Evolutionary conservation across 1,140 invertebrate genomes (phyloP), one percentile per base, ranked within the genome.

Genomic region (Aphelenchoides fujianensis): DNA sequence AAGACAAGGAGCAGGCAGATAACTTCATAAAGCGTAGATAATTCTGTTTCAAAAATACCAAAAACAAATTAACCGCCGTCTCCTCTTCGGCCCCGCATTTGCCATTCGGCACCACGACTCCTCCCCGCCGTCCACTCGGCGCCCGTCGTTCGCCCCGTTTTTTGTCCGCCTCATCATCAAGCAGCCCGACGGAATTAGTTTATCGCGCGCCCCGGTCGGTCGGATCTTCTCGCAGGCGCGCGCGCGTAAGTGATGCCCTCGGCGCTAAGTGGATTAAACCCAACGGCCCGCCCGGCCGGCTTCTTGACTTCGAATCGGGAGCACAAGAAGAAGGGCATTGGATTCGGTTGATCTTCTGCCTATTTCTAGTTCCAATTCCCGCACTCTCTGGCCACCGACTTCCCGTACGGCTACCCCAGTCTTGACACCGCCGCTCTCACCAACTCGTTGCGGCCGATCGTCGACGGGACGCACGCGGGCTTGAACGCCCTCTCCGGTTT

Each of bases 361-460:
- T 48, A 23, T 35, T 66, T 66, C 53, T 30, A 66, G 63, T 66
- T 66, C 3, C 63, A 66, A 66, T 66, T 66, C 63, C 63, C 37
- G 53, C 63, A 66, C 1, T 34, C 63, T 31, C 36, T 37, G 27
- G 27, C 12, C 12, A 37, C 16, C 63, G 63, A 66, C 12, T 66
- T 66, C 32, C 36, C 63, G 12, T 66, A 66, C 34, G 32, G 16
- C 16, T 66, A 66, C 53, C 63, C 63, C 19, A 1, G 1, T 1
- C 3, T 66, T 12, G 63, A 66, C 32, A 66, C 63, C 9, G 63
- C 63, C 1, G 63, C 63, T 12, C 34, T 66, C 16, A 59, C 55
- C 5, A 59, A 59, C 55, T 36, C 32, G 12, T 30, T 66, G 34
- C 63, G 63, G 27, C 63, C 63, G 53, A 66, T 66, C 32, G 63